Base-by-base conservation (phyloP, 37 sponge, comb jelly and placozoan genomes). In the Corticium candelabrum region DNA sequence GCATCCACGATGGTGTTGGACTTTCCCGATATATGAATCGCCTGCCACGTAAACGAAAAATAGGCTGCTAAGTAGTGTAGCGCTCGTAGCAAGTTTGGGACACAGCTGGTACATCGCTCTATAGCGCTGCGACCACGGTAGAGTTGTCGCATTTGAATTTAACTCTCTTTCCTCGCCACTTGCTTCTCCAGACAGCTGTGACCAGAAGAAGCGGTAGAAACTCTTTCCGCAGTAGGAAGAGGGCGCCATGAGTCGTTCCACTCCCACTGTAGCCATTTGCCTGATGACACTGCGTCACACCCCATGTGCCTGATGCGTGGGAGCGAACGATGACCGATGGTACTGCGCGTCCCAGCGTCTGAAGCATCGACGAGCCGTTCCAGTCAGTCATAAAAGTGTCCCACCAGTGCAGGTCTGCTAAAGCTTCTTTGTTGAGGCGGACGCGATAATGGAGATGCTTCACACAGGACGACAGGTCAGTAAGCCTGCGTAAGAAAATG, bases 211-310 rank as follows among this genome's bases (percentile, higher is more conserved):
- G 35, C 1, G 86, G 73, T 1, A 85, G n/a, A 68, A 81, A 56
- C 69, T 85, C 86, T n/a, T 76, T 43, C 38, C 2, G 86, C 0
- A 34, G 80, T 81, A 38, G 33, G 77, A 1, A 30, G 76, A 3
- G 35, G 32, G 32, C 31, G 21, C 34, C 41, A 40, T 21, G 29
- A 29, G 21, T 0, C 78, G 1, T 56, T 43, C 86, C 86, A 85
- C 35, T 50, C 37, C 21, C 67, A 76, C 70, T 85, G 86, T 32
- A 85, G 80, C 86, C 86, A 85, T 7, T 40, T 21, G 27, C 29
- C 30, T 15, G 40, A 40, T 34, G 50, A 67, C 32, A 76, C 32
- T 3, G 77, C 77, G 21, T 39, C 77, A 15, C 77, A 76, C 7
- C 77, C 35, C 21, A 76, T 3, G 41, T 11, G 7, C 77, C 77